phyloP scores from a whole-genome alignment of 2,888 invertebrate species.

The Trissolcus japonicus region DNA sequence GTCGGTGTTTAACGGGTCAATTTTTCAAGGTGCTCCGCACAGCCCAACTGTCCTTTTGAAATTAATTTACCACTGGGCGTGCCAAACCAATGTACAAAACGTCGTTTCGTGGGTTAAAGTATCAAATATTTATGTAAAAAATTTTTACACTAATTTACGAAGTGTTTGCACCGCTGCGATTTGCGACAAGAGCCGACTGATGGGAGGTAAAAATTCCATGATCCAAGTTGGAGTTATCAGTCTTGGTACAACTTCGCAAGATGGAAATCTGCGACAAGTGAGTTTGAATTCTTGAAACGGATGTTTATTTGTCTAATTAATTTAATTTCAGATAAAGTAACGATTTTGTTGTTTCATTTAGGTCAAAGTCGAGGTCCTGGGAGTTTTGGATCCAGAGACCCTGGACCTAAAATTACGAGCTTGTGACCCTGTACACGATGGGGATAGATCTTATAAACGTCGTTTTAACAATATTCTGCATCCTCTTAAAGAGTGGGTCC shows the following conservation, averaged over 20 bases:
- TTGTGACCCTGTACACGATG: conserved; percentile 88
- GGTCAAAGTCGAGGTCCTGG: conserved; percentile 92
- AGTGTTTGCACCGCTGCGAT: conserved; percentile 88
- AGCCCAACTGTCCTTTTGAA: conserved; percentile 89
- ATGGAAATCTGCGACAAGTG: conserved; percentile 78
- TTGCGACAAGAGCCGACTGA: conserved; percentile 84
- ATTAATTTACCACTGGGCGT: conserved; percentile 93
- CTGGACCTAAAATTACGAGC: conserved; percentile 84
- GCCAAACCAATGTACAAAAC: conserved; percentile 92
- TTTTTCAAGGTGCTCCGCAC: conserved; percentile 91
- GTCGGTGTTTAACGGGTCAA: conserved; percentile 90
- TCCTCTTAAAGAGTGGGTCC: conserved; percentile 87
- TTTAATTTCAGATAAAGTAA: background rate
- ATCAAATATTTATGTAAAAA: conserved; percentile 83
- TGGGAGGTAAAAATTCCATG: conserved; percentile 81
- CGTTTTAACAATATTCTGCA: conserved; percentile 90
- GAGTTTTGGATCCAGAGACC: conserved; percentile 85
- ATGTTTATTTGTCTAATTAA: too few relatives aligned
- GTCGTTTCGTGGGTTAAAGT: conserved; percentile 93
- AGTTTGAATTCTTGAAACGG: conserved; percentile 3
- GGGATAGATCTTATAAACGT: conserved; percentile 87
- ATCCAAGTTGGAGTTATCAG: conserved; percentile 87
- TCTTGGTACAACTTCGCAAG: conserved; percentile 89
- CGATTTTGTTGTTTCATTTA: conserved; percentile 64
- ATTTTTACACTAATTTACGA: conserved; percentile 83